Evolutionary conservation across 2,113 vertebrate genomes (phyloP), one percentile per base, ranked within the genome.

Genomic region (Neodontobutis hainanensis): DNA sequence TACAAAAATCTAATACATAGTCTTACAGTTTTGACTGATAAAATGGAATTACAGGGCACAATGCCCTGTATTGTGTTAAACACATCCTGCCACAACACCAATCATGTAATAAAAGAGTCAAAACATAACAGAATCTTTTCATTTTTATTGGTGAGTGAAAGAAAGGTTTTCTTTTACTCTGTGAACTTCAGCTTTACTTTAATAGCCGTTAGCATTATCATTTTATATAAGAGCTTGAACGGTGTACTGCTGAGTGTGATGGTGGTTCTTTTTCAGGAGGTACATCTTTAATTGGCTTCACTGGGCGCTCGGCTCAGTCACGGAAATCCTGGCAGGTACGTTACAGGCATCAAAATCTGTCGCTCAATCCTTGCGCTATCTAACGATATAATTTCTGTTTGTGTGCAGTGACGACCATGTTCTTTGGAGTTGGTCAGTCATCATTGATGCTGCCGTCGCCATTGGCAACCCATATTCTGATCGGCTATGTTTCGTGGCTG

Each of bases 281-380:
- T 84, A 70, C 0, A 65, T 94, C 38, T 96, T 96, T 85, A 95
- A 92, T 79, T 95, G 94, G 94, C 83, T 89, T 62, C 95, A 96
- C 12, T 95, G 92, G 92, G 88, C 87, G 66, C 68, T 85, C 61
- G 94, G 94, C 4, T 93, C 90, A 46, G 78, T 84, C 70, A 90
- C 92, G 72, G 93, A 94, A 85, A 93, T 93, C 82, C 61, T 94
- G 75, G 94, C 94, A 88, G 93, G 95, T 95, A 58, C 6, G n/a
- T 19, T 50, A 5, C 5, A 50, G n/a, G n/a, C 1, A 2, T 12
- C 14, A 12, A 40, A 40, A 6, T 14, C 5, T 14, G 15, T 19
- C 48, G 1, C 0, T 8, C 5, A 3, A 50, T 10, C 9, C 8
- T 6, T 19, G 7, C 16, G n/a, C 19, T 5, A 8, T 8, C 6